These are phyloP conservation scores for Nannoperca australis DNA, from an alignment of 2,797 vertebrate genomes.

Conservation along the genomic window DNA sequence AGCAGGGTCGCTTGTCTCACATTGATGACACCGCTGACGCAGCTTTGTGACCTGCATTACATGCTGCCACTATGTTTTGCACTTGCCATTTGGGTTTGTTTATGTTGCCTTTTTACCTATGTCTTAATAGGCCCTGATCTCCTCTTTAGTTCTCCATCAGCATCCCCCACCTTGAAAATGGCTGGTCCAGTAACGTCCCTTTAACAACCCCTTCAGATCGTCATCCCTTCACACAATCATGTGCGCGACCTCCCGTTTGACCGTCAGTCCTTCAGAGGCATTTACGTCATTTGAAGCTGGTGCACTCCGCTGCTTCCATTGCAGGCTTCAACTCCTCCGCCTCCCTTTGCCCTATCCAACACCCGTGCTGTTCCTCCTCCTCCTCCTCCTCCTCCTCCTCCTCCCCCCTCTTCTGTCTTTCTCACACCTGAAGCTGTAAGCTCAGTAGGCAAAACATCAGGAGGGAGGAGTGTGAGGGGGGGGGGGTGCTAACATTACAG, in stretches of 20 bases:
- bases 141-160: neutral
- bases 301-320: neutral
- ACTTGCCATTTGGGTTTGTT: neutral
- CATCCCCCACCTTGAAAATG: neutral
- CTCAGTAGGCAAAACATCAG: constrained; percentile 13
- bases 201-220: neutral
- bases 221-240: neutral
- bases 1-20: neutral
- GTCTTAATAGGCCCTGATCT: neutral
- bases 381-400: too few relatives aligned
- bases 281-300: constrained; percentile 26
- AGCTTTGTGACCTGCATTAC: neutral
- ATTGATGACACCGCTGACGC: neutral
- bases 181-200: neutral
- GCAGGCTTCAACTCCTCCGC: constrained; percentile 8
- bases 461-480: constrained; percentile 14
- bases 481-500: constrained; percentile 1
- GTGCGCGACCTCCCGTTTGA: neutral
- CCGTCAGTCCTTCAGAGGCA: neutral
- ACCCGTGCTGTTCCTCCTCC: neutral
- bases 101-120: neutral
- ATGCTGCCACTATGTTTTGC: neutral
- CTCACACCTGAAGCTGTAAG: constrained; percentile 22
- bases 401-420: neutral
- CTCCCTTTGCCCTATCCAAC: neutral